Conservation (phyloP, 2,797 vertebrate genomes). For the Mastacembelus armatus region DNA sequence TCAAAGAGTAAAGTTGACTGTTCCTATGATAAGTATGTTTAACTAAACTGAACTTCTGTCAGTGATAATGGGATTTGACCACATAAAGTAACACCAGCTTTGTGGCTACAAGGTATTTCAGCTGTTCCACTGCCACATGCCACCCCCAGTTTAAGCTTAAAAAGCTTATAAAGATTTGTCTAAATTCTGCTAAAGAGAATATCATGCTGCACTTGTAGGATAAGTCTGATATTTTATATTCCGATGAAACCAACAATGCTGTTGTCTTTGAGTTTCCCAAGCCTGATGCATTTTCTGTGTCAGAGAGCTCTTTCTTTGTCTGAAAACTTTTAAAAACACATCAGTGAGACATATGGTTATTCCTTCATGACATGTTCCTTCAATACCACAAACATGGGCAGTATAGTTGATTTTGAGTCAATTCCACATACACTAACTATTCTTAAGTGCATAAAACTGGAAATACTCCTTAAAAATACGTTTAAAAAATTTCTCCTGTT, state of each 20-base stretch:
- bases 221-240: neutral
- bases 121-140: neutral
- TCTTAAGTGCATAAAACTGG: too few species aligned
- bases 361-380: conserved; percentile 21
- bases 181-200: neutral
- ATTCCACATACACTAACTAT: conserved; percentile 17
- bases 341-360: conserved; percentile 7
- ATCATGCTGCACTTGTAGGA: neutral
- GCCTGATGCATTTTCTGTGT: neutral
- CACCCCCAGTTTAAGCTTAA: neutral
- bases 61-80: conserved; percentile 18
- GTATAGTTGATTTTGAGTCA: conserved; percentile 40
- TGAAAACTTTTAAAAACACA: conserved; percentile 23
- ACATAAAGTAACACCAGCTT: conserved; percentile 13
- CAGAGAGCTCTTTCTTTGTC: conserved; percentile 6
- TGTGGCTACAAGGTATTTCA: neutral
- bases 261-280: conserved; percentile 7
- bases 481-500: too few species aligned
- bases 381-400: conserved; percentile 10
- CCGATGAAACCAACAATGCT: neutral
- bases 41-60: conserved; percentile 12
- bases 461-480: too few species aligned
- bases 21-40: neutral
- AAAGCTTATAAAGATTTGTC: neutral
- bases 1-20: conserved; percentile 14